Conservation (phyloP, 2,113 vertebrate species). For the Pterocles burchelli region DNA sequence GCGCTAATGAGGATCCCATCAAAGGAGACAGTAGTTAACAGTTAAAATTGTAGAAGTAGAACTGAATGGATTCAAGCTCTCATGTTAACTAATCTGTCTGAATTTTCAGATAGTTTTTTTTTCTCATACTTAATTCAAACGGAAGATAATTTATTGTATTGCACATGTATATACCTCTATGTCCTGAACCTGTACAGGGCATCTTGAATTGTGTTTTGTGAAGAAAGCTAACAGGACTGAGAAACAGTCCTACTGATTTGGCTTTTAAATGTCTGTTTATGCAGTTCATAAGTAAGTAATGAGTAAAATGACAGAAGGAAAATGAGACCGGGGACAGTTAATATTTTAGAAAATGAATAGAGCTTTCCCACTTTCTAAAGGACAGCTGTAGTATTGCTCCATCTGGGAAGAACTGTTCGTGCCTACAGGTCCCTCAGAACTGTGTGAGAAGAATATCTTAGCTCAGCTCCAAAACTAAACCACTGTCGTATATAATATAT, state of each 20-base stretch:
- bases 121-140: neutral
- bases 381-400: neutral
- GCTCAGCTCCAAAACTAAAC: neutral
- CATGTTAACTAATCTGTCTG: neutral
- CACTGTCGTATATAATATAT: neutral
- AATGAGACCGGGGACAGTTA: neutral
- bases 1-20: neutral
- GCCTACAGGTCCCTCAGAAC: neutral
- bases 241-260: neutral
- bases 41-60: neutral
- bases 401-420: neutral
- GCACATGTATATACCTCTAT: accelerated
- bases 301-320: neutral
- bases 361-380: neutral
- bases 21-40: neutral
- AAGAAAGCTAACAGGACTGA: neutral
- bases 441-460: neutral
- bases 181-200: neutral
- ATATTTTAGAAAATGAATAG: neutral
- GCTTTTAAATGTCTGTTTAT: neutral
- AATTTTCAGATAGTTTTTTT: neutral
- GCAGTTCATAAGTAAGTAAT: neutral
- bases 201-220: neutral
- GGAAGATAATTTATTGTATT: neutral
- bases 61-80: neutral